Conservation (phyloP, 2,113 vertebrate genomes). For the Gymnarchus niloticus region DNA sequence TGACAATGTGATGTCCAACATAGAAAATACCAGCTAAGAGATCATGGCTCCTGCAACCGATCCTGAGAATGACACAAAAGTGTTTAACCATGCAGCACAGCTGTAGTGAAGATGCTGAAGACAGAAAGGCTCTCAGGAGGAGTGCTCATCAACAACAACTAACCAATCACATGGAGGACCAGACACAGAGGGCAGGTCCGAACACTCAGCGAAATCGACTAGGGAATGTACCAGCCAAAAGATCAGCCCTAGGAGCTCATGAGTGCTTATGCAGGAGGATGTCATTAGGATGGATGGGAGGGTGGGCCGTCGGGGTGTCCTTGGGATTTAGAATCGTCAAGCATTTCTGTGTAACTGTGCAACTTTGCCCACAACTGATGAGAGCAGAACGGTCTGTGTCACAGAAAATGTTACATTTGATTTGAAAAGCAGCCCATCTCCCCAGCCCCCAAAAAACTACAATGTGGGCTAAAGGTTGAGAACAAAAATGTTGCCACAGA, state of each 20-base stretch:
- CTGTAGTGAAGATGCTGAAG: neutral
- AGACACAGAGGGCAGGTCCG: neutral
- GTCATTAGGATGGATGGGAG: too few species aligned
- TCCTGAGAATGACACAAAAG: neutral
- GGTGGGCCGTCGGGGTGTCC: too few species aligned
- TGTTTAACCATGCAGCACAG: neutral
- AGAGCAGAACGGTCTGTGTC: too few species aligned
- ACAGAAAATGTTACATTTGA: too few species aligned
- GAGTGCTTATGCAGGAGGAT: too few species aligned
- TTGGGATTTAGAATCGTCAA: too few species aligned
- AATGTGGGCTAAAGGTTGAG: too few species aligned
- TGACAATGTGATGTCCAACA: neutral
- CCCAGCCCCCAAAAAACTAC: too few species aligned
- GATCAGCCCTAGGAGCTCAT: neutral
- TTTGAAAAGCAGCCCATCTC: too few species aligned
- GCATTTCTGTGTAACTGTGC: too few species aligned
- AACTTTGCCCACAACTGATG: too few species aligned
- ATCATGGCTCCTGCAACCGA: neutral
- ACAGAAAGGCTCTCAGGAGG: neutral
- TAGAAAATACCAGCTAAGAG: neutral
- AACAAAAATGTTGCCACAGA: too few species aligned
- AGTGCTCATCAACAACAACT: neutral
- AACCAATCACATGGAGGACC: neutral
- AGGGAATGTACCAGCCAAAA: slow-evolving; percentile 40
- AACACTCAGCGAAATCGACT: slow-evolving; percentile 25